phyloP scores from a whole-genome alignment of 2,888 invertebrate genomes.

The Rhingia rostrata region DNA sequence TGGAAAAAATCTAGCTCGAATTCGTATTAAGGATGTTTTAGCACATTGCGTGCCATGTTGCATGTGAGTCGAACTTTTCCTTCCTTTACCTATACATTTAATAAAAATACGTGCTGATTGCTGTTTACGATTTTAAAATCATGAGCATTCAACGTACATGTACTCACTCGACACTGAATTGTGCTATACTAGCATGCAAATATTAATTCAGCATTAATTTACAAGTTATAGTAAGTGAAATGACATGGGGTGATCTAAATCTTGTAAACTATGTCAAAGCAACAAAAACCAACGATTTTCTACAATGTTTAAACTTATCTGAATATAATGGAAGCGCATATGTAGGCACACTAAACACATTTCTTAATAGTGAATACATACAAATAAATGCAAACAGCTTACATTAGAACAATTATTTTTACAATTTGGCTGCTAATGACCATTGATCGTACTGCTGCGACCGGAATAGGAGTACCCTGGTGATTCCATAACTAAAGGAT shows the following conservation, averaged over 20 bases:
- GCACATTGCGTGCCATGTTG: neutral
- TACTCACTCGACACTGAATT: slow-evolving; percentile 1
- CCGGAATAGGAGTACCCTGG: slow-evolving; percentile 80
- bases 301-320: slow-evolving; percentile 6
- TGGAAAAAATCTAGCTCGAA: too few relatives aligned
- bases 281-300: neutral
- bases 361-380: slow-evolving; percentile 27
- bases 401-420: slow-evolving; percentile 19
- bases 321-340: slow-evolving; percentile 40
- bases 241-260: slow-evolving; percentile 2
- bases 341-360: slow-evolving; percentile 5
- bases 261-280: neutral
- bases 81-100: too few relatives aligned
- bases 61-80: too few relatives aligned
- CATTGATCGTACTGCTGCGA: slow-evolving; percentile 34
- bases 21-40: neutral
- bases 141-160: neutral
- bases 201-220: neutral
- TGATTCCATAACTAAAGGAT: slow-evolving; percentile 83
- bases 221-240: neutral
- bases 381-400: slow-evolving; percentile 24
- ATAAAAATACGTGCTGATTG: too few relatives aligned
- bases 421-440: slow-evolving; percentile 53
- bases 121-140: neutral
- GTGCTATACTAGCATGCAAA: neutral